Evolutionary conservation across 2,113 vertebrate genomes (phyloP).

Genomic region (Brienomyrus longianalis): DNA sequence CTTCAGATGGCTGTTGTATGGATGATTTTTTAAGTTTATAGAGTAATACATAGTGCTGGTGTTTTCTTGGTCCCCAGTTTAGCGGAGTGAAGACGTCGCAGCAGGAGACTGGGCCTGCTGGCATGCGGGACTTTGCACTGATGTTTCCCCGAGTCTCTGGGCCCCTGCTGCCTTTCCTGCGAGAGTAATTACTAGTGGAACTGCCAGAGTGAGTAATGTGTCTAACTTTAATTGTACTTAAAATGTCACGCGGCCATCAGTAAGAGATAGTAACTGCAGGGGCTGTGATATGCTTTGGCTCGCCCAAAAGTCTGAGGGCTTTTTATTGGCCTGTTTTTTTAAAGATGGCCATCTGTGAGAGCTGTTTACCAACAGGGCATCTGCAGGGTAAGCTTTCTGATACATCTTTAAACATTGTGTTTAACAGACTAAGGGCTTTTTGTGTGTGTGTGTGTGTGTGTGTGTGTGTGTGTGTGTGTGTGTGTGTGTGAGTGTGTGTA

Average conservation of each 20-base stretch:
- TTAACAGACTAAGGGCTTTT: not conserved
- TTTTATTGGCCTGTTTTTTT: not conserved
- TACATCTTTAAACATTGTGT: not conserved
- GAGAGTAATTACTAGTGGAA: not conserved
- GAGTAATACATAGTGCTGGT: not conserved
- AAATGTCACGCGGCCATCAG: conserved; percentile 5
- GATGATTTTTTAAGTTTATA: not conserved
- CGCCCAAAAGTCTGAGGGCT: not conserved
- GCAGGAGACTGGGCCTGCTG: not conserved
- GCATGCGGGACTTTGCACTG: not conserved
- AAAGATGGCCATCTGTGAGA: not conserved
- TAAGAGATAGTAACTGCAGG: not conserved
- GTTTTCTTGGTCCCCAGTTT: not conserved
- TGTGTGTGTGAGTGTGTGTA: not conserved
- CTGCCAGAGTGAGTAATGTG: conserved; percentile 3
- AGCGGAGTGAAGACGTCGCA: not conserved
- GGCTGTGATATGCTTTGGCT: not conserved
- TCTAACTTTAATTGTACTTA: not conserved
- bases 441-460: too few relatives aligned
- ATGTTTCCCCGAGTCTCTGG: not conserved
- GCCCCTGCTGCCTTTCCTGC: not conserved
- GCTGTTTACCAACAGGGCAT: not conserved
- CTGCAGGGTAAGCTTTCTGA: not conserved
- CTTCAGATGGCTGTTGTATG: not conserved
- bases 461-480: not conserved